phyloP scores from a whole-genome alignment of 1,140 invertebrate genomes.

The Uloborus diversus region DNA sequence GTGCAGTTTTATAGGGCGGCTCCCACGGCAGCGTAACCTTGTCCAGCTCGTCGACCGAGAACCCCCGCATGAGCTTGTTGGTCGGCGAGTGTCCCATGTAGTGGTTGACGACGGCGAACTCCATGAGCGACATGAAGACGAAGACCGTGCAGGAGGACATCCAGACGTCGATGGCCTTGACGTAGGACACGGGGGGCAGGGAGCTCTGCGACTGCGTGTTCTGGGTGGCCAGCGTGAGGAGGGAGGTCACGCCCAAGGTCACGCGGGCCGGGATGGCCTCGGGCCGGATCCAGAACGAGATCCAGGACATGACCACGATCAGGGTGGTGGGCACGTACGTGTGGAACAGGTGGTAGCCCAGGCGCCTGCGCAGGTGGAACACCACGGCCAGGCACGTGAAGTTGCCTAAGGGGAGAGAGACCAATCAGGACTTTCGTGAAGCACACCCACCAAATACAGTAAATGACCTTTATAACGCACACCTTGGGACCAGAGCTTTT shows the following conservation, averaged over 20 bases:
- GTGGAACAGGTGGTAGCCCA: slow-evolving; percentile 73
- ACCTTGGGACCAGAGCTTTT: too few relatives aligned
- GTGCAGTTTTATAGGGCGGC: too few relatives aligned
- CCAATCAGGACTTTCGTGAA: too few relatives aligned
- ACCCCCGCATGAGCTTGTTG: slow-evolving; percentile 86
- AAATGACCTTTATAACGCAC: too few relatives aligned
- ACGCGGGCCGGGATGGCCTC: slow-evolving; percentile 73
- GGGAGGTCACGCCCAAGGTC: slow-evolving; percentile 72
- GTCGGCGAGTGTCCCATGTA: slow-evolving; percentile 73
- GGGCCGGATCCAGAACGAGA: slow-evolving; percentile 75
- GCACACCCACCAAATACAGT: too few relatives aligned
- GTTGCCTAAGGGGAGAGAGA: too few relatives aligned
- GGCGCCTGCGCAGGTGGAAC: slow-evolving; percentile 82
- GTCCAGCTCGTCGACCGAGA: slow-evolving; percentile 79
- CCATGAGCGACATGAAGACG: slow-evolving; percentile 90
- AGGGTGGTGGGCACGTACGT: slow-evolving; percentile 74
- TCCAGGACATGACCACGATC: slow-evolving; percentile 76
- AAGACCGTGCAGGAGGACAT: slow-evolving; percentile 93
- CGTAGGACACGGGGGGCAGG: slow-evolving; percentile 88
- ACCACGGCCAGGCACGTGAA: slow-evolving; percentile 89
- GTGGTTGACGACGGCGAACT: slow-evolving; percentile 91
- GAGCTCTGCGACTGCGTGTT: slow-evolving; percentile 90
- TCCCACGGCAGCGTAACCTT: too few relatives aligned
- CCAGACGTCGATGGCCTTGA: slow-evolving; percentile 92
- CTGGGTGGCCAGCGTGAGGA: slow-evolving; percentile 82